These are phyloP conservation scores for Sciurus vulgaris DNA, from an alignment of 2,797 vertebrate genomes.

Conservation along the genomic window DNA sequence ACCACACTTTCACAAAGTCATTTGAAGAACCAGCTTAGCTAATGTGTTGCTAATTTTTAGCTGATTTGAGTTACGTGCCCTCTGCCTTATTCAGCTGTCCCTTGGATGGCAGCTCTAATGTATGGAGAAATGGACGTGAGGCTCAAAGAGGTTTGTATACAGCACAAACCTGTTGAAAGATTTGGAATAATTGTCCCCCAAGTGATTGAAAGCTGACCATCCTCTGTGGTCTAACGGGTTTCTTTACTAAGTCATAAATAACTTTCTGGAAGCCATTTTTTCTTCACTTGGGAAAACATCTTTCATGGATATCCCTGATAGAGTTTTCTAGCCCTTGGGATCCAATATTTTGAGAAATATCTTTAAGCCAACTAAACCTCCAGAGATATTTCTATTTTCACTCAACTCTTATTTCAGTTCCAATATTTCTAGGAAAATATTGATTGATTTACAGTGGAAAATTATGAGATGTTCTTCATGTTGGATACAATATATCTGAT, in stretches of 20 bases:
- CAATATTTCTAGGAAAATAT: conserved; percentile 73
- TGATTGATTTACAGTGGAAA: conserved; percentile 73
- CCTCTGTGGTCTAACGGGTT: neutral
- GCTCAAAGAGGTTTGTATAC: neutral
- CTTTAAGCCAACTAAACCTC: conserved; percentile 69
- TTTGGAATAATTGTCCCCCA: neutral
- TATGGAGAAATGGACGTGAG: neutral
- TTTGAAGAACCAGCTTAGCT: neutral
- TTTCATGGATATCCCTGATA: conserved; percentile 49
- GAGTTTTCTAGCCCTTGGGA: conserved; percentile 46
- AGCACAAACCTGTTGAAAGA: too few relatives aligned
- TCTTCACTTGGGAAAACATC: conserved; percentile 53
- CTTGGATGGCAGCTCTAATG: neutral
- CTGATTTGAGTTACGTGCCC: neutral
- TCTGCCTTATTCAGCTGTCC: neutral
- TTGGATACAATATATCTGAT: conserved; percentile 72
- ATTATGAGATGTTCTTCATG: conserved; percentile 71
- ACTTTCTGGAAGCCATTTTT: conserved; percentile 69
- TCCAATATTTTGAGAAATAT: conserved; percentile 75
- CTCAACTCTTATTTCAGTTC: conserved; percentile 71
- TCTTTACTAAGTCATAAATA: conserved; percentile 57
- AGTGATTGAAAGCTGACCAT: neutral
- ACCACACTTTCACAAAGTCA: neutral
- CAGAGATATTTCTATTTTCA: conserved; percentile 70
- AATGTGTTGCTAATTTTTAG: neutral